Base-by-base conservation (phyloP, 2,888 invertebrate species). In the Lordiphosa fenestrarum region DNA sequence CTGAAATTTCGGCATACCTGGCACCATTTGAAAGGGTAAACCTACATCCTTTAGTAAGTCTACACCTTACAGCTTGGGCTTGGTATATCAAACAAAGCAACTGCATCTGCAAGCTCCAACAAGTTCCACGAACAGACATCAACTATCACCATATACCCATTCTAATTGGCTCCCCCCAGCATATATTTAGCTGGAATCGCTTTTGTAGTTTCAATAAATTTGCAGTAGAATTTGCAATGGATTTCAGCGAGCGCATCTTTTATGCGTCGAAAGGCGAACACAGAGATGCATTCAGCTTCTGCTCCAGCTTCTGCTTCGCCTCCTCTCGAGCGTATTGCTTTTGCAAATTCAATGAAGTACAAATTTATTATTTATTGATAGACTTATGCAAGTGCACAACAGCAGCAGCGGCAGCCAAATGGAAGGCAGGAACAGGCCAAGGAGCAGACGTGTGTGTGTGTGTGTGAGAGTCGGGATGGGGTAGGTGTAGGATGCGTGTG, bases 291-390 rank as follows among this genome's bases (percentile, higher is more conserved):
- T 23, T 21, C 40, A 40, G 40, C 21, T 40, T 23, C 41, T 23
- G 23, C 23, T 23, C n/a, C 23, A 3, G 47, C 47, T 39, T 40
- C 39, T 23, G 37, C 46, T 40, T 10, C 30, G 40, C 33, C 63
- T 62, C 52, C 56, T 60, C 67, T 63, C 57, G 46, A 65, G 66
- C 73, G 63, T 66, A 55, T 71, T 77, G 67, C 61, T 53, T 49
- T 64, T 66, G 62, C 71, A 69, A 71, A 80, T 73, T 73, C 73
- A 75, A 80, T 75, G 67, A 76, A 75, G 63, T 67, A 62, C 41
- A 50, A 60, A 73, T 73, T 64, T 76, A 77, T 80, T 80, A 76
- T 76, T 76, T 80, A 80, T 77, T 77, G 76, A 76, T 76, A 52
- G 70, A 76, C 77, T 67, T 69, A 63, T 71, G 69, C 73, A 55